Base-by-base conservation (phyloP, 2,888 invertebrate species). In the Yponomeuta cagnagella region DNA sequence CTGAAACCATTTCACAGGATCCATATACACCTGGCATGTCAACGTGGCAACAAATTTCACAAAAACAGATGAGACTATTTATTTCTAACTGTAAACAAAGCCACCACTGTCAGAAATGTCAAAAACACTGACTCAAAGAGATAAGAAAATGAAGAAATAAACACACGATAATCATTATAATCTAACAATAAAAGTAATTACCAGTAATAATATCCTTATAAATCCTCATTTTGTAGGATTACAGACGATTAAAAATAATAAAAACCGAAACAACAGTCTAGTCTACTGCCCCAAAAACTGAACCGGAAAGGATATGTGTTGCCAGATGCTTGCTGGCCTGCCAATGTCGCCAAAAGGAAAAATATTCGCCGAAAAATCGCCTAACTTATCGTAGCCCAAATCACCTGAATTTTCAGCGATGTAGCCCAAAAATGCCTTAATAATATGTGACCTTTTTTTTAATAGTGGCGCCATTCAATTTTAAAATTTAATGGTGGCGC, bases 181-280 rank as follows among this genome's bases (percentile, higher is more conserved):
- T 70, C 77, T 75, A 72, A 76, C 74, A 75, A 76, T 71, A 84
- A 85, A 83, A 79, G 74, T 76, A 93, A 92, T 94, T 93, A 97
- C 97, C 97, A 81, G 97, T 97, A 89, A 98, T 96, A 93, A 97
- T 95, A 93, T 98, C 98, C 93, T 98, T 98, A 94, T 95, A 98
- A 93, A 98, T 97, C 92, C 94, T 97, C 98, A 98, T 98, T 93
- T 94, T 97, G 93, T 84, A 82, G 85, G 92, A 92, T 92, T 89
- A 84, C 79, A 85, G 87, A 82, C 87, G 93, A 92, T 92, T 88
- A 83, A 89, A 89, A 92, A 90, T 91, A 91, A 90, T 90, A 90
- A 92, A 91, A 90, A 89, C 90, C 89, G 89, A 92, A 92, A 90
- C 88, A 82, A 90, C 92, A 23, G 23, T 23, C 33, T 4, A 91